Evolutionary conservation across 35 echinoderm and acorn worm species (phyloP).

Genomic region (Heliocidaris erythrogramma): DNA sequence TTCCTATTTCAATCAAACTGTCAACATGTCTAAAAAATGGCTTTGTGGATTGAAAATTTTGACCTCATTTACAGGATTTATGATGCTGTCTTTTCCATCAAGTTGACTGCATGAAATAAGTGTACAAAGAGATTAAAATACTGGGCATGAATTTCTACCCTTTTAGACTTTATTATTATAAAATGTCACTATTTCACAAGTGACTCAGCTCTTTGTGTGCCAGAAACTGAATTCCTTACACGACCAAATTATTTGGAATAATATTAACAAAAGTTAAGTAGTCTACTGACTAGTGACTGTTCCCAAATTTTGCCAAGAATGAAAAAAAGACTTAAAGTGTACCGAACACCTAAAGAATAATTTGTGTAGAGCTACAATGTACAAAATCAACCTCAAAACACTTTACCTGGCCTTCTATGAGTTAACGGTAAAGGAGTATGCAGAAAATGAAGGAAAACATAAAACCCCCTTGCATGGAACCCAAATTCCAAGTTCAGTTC

Average conservation of each 20-base stretch:
- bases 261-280: neutral
- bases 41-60: neutral
- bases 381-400: too few species aligned
- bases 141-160: neutral
- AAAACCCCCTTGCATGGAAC: too few species aligned
- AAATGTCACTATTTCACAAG: neutral
- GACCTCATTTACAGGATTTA: neutral
- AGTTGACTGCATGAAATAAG: neutral
- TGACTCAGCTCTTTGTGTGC: neutral
- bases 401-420: too few species aligned
- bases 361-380: too few species aligned
- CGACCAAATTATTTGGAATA: neutral
- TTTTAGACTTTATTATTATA: neutral
- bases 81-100: neutral
- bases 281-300: neutral
- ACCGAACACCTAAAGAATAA: too few species aligned
- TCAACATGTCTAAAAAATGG: neutral
- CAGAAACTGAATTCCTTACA: neutral
- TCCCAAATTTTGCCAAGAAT: neutral
- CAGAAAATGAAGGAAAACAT: too few species aligned
- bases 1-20: conserved; percentile 18
- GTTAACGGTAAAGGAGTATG: too few species aligned
- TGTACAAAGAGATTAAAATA: neutral
- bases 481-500: too few species aligned
- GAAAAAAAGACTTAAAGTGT: neutral